Base-by-base conservation (phyloP, 2,888 invertebrate species). In the Acrocyrtus sp. region DNA sequence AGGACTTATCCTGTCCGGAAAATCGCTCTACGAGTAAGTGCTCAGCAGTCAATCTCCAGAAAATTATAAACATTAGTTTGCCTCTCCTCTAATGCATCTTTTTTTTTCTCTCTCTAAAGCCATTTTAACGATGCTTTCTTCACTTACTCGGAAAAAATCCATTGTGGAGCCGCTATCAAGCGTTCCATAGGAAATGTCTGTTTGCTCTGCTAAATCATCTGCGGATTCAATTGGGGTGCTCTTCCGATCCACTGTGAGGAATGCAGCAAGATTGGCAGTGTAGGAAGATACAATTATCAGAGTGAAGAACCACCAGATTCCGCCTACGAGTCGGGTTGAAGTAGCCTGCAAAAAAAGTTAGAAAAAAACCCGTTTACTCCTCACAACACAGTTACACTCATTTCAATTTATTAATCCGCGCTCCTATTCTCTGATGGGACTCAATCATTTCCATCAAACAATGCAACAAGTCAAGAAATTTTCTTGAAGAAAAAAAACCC, bases 271-370 rank as follows among this genome's bases (percentile, higher is more conserved):
- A 86, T 97, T 97, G 15, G 98, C 98, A 4, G 98, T 99, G 87
- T 98, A 98, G 5, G 98, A 98, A 0, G 97, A 96, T 75, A 98
- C 94, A 84, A 98, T 96, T 84, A 99, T 98, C 45, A 99, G 88
- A 0, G 98, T 98, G 86, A 99, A 99, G 87, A 99, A 98, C 97
- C 98, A 99, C 98, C 98, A 99, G 82, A 95, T 94, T 0, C 94
- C 96, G 10, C 97, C 96, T 5, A 98, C 96, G 78, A 98, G 94
- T 62, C 98, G 88, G 0, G 98, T 98, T 4, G 94, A 94, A 1
- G 94, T 93, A 2, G 94, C 94, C 94, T 94, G 83, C 17, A 58
- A 58, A 3, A 21, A 41, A n/a, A 2, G 41, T 15, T 41, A 41
- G 17, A n/a, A 53, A 58, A 60, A n/a, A n/a, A n/a, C n/a, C n/a